Base-by-base conservation (phyloP, 2,888 invertebrate species). In the Harpagoxenus sublaevis region DNA sequence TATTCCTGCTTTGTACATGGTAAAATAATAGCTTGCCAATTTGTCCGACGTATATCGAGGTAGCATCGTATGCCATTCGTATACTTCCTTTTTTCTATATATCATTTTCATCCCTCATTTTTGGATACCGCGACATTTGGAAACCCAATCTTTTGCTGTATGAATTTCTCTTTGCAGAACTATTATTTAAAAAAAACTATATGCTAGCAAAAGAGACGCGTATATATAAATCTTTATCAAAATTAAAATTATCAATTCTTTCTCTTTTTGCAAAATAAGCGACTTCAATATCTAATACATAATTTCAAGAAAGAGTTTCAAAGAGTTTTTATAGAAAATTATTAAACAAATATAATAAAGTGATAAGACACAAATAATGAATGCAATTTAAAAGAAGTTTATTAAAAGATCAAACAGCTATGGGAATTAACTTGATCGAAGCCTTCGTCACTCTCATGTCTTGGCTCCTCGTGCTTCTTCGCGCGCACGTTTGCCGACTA, bases 401-500 rank as follows among this genome's bases (percentile, higher is more conserved):
- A 57, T 77, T 18, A 82, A 62, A 28, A 62, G 18, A 66, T 35
- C 45, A 48, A 79, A 71, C 28, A 28, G 45, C 48, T 39, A 53
- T 9, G 57, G 23, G 39, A 78, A 78, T 83, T 57, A 87, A 70
- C 70, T 84, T 55, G 77, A 53, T 31, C 70, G 60, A 77, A 71
- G 60, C 39, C 57, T 70, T 55, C 60, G 57, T 70, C 81, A 68
- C 9, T 42, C 84, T 87, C 83, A 78, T 88, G 86, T 87, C 82
- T 73, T 70, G 23, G n/a, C 83, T 53, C 66, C 63, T 35, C 48
- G 66, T 85, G 84, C 48, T 65, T 74, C 84, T 65, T 51, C 75
- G 83, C 48, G 74, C 48, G 73, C 83, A 65, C 23, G 83, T 83
- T 75, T 51, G 42, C 53, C 70, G 89, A 89, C 87, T 89, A 87